phyloP scores from a whole-genome alignment of 2,113 vertebrate genomes.

The Telmatochromis brichardi region DNA sequence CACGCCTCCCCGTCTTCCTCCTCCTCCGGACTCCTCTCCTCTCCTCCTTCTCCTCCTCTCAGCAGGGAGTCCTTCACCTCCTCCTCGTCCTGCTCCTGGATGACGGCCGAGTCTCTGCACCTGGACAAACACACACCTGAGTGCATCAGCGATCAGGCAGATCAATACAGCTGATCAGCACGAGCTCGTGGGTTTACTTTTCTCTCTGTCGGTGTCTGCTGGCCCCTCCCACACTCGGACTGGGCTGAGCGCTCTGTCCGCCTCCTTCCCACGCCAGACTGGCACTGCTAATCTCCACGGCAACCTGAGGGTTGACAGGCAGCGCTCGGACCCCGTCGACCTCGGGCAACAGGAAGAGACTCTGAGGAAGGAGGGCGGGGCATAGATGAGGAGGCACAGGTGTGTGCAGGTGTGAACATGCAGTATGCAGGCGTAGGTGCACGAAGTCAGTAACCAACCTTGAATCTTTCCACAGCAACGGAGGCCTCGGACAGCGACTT shows the following conservation, averaged over 20 bases:
- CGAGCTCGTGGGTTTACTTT: not conserved
- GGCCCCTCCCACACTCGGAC: conserved; percentile 78
- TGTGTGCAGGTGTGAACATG: not conserved
- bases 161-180: not conserved
- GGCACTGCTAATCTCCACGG: conserved; percentile 84
- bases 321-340: conserved; percentile 81
- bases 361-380: conserved; percentile 69
- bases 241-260: conserved; percentile 83
- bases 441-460: conserved; percentile 58
- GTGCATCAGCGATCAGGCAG: not conserved
- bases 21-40: conserved; percentile 71
- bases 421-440: not conserved
- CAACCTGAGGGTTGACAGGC: conserved; percentile 78
- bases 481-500: conserved; percentile 90
- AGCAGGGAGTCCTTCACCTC: conserved; percentile 83
- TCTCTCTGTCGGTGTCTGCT: conserved; percentile 42
- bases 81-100: conserved; percentile 59
- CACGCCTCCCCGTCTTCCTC: conserved; percentile 54
- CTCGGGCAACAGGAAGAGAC: conserved; percentile 92
- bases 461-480: conserved; percentile 85
- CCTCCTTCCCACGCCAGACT: conserved; percentile 88
- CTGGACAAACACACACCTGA: not conserved
- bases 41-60: conserved; percentile 53
- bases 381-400: not conserved
- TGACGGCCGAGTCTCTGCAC: conserved; percentile 44